Conservation (phyloP, 1,140 invertebrate genomes). For the Drosophila erecta region DNA sequence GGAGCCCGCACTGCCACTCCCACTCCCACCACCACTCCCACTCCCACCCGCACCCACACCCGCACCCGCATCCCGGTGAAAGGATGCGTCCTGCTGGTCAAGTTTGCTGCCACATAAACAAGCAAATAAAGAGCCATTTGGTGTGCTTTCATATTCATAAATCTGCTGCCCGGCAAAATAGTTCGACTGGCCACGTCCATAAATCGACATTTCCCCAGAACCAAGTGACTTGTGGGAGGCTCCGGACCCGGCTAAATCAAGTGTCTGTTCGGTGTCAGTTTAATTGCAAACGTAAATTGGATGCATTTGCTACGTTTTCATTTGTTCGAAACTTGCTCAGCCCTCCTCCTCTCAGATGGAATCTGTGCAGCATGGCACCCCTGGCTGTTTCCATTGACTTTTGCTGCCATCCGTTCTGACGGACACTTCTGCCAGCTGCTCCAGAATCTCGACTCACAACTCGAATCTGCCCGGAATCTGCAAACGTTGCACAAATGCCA, state of each 20-base stretch:
- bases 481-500: conserved; percentile 77
- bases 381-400: conserved; percentile 48
- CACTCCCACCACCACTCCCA: no score
- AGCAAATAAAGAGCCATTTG: conserved; percentile 26
- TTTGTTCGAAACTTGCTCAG: conserved; percentile 58
- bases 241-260: conserved; percentile 64
- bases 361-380: conserved; percentile 6
- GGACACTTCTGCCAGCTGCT: conserved; percentile 67
- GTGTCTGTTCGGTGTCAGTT: conserved; percentile 82
- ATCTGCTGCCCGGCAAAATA: conserved; percentile 16
- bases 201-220: conserved; percentile 21
- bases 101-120: not conserved
- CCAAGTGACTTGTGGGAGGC: not conserved
- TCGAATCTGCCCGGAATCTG: conserved; percentile 47
- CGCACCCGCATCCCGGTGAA: not conserved
- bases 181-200: conserved; percentile 18
- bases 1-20: no score
- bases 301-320: conserved; percentile 81
- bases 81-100: not conserved
- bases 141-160: conserved; percentile 31
- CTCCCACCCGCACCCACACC: no score
- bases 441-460: conserved; percentile 16
- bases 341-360: conserved; percentile 7
- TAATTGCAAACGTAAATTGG: conserved; percentile 83
- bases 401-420: conserved; percentile 60